Evolutionary conservation across 2,113 vertebrate genomes (phyloP), one percentile per base, ranked within the genome.

Genomic region (Labrus mixtus): DNA sequence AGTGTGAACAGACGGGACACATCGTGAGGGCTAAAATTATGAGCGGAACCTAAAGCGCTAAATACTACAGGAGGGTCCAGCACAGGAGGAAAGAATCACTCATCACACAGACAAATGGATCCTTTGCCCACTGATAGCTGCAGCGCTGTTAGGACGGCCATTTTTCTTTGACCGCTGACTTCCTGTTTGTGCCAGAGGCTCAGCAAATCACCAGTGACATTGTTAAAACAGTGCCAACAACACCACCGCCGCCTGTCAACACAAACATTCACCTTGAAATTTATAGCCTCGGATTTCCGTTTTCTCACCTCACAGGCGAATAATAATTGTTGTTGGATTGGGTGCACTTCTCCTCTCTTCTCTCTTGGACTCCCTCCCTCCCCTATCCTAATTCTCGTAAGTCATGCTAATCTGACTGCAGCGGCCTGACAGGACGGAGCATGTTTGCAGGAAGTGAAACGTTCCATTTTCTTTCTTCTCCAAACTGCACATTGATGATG

Each of bases 171-270:
- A 73, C 63, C 10, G 19, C 80, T 20, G 41, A 81, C 89, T 91
- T 93, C 92, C 91, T 89, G 85, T 87, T 91, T 84, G 78, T 81
- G 48, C 81, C 73, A 19, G 72, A 50, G 58, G 66, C 72, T 82
- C 61, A 73, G 81, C 87, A 82, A 84, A 84, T 86, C 85, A 79
- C 60, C 77, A 57, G 70, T 53, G 84, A 71, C 80, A 83, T 68
- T 77, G 79, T 82, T 87, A 53, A 73, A 88, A 84, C n/a, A 6
- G 79, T 67, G 73, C 83, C 75, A 91, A 85, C 87, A 56, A 68
- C 85, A 82, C 84, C 8, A 57, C 85, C 89, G 91, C 91, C 91
- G 91, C 91, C 91, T 81, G 87, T 90, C 92, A 91, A 89, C 92
- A 85, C 87, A 87, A 84, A 87, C 76, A 85, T 78, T 81, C 68